phyloP scores from a whole-genome alignment of 2,888 invertebrate species.

The Byasa hedistus region DNA sequence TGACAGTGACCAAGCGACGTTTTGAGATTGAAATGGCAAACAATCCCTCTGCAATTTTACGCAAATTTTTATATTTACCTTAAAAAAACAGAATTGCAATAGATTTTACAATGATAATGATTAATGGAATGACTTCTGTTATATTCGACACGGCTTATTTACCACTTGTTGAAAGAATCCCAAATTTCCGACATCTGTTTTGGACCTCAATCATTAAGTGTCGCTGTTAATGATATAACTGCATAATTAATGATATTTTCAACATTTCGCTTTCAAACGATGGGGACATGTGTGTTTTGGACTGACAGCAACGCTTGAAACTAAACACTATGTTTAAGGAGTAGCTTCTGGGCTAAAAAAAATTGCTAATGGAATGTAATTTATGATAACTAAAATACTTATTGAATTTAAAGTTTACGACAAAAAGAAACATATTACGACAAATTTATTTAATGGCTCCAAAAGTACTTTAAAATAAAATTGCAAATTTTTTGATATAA shows the following conservation, averaged over 20 bases:
- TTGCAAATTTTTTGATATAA: too few species aligned
- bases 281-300: conserved; percentile 4
- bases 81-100: not conserved
- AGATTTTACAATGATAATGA: conserved; percentile 48
- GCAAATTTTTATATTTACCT: not conserved
- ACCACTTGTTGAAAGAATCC: conserved; percentile 64
- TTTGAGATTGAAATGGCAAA: too few species aligned
- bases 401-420: too few species aligned
- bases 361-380: not conserved
- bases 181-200: conserved; percentile 52
- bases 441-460: too few species aligned
- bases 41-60: too few species aligned
- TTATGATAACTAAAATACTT: not conserved
- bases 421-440: too few species aligned
- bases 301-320: not conserved
- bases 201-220: conserved; percentile 37
- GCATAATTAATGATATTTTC: conserved; percentile 28
- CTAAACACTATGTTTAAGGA: not conserved
- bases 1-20: too few species aligned
- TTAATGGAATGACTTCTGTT: conserved; percentile 69
- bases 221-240: conserved; percentile 27
- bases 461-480: too few species aligned
- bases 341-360: not conserved
- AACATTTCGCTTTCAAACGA: conserved; percentile 32
- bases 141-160: conserved; percentile 67